Conservation (phyloP, 2,113 vertebrate genomes). For the Erpornis zantholeuca region DNA sequence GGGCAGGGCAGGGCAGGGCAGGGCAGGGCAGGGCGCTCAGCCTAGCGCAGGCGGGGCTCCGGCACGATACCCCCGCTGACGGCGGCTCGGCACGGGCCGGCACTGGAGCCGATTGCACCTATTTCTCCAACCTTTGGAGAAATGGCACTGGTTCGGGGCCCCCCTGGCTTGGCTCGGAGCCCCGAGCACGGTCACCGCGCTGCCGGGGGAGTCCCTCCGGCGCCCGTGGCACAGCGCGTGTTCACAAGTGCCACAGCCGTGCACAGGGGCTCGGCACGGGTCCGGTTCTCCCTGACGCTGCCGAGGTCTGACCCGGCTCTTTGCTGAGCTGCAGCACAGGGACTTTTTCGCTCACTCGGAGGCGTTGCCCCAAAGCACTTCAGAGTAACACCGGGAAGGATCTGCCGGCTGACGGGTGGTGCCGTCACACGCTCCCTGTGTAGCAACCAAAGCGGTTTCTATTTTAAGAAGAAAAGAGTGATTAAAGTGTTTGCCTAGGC, state of each 20-base stretch:
- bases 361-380: neutral
- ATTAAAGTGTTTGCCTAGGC: slow-evolving; percentile 37
- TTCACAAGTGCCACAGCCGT: accelerated
- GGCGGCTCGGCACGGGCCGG: neutral
- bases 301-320: neutral
- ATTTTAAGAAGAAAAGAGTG: slow-evolving; percentile 27
- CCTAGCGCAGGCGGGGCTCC: neutral
- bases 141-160: neutral
- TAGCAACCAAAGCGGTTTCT: neutral
- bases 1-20: neutral
- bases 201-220: neutral
- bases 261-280: neutral
- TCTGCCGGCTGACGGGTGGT: neutral
- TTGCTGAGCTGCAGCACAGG: neutral
- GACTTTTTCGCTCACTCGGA: neutral
- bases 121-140: too few species aligned
- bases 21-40: neutral
- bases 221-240: neutral
- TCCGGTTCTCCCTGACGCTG: accelerated
- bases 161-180: neutral
- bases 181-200: neutral
- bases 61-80: neutral
- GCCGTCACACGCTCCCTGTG: neutral
- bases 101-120: neutral
- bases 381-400: neutral